Conservation (phyloP, 2,113 vertebrate genomes). For the Prionailurus bengalensis region DNA sequence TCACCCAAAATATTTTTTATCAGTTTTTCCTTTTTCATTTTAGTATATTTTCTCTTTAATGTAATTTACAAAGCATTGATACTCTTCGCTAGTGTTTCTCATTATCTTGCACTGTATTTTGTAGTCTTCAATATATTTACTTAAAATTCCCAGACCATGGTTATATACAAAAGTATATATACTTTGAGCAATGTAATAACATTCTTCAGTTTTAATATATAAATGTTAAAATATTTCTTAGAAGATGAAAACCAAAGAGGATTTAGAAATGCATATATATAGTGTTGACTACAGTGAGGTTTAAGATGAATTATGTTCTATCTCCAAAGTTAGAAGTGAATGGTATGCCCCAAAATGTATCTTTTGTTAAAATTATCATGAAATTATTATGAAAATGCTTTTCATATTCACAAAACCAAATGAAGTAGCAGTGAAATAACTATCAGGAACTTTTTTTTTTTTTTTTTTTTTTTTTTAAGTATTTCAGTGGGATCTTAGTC, state of each 20-base stretch:
- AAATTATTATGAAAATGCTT: not conserved
- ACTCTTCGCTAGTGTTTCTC: not conserved
- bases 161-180: not conserved
- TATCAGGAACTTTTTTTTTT: not conserved
- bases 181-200: constrained; percentile 38
- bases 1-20: constrained; percentile 37
- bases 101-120: not conserved
- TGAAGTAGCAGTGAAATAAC: constrained; percentile 35
- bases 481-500: not conserved
- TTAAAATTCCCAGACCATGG: constrained; percentile 6
- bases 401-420: constrained; percentile 29
- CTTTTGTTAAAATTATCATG: constrained; percentile 41
- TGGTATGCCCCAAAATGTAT: not conserved
- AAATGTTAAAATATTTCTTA: constrained; percentile 46
- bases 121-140: constrained; percentile 33
- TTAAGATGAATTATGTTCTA: not conserved
- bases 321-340: constrained; percentile 39
- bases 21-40: constrained; percentile 15
- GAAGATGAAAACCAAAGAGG: constrained; percentile 19
- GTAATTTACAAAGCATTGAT: constrained; percentile 29
- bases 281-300: not conserved
- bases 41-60: constrained; percentile 29
- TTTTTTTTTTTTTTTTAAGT: not conserved
- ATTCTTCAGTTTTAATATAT: constrained; percentile 1
- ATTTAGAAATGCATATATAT: not conserved